Base-by-base conservation (phyloP, 2,888 invertebrate genomes). In the Piscicola geometra region DNA sequence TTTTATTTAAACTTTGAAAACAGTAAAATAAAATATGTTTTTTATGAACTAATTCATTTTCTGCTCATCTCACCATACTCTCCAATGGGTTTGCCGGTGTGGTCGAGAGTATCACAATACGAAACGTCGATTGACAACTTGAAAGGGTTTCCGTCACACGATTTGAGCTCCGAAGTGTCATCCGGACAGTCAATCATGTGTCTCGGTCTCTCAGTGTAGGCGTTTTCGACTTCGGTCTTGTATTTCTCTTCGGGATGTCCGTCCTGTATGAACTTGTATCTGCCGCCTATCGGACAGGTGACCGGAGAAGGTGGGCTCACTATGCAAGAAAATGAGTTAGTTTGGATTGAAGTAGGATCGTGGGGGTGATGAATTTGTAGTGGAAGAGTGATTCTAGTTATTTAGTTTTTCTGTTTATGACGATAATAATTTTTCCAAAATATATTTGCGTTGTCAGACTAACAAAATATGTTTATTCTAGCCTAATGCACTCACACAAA, bases 211-310 rank as follows among this genome's bases (percentile, higher is more conserved):
- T 93, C 87, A 0, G 97, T 98, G 0, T 97, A 93, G 77, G 96
- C 97, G 60, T 56, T 56, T 71, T 97, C 88, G 82, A 97, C 96
- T 85, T 96, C 90, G 0, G 96, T 97, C 87, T 91, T 92, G 83
- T 96, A 96, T 41, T 81, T 78, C 76, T 84, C 84, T 50, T 81
- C 78, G 0, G 76, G 47, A 28, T 80, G 81, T 12, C 81, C 81
- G 84, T 94, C 77, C 86, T 97, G 97, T 0, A 91, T 90, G 83
- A 98, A 97, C 84, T 91, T 92, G 83, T 94, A 98, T 86, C 96
- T 94, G 0, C 98, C 98, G 64, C 95, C 95, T 0, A 98, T 91
- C 0, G 97, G 97, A 85, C 97, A 98, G 56, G 93, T 89, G 1
- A 97, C 92, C 0, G 96, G 92, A 0, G 92, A 90, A 0, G 97